These are phyloP conservation scores for Muscicapa comitata DNA, from an alignment of 2,797 vertebrate species.

Conservation along the genomic window DNA sequence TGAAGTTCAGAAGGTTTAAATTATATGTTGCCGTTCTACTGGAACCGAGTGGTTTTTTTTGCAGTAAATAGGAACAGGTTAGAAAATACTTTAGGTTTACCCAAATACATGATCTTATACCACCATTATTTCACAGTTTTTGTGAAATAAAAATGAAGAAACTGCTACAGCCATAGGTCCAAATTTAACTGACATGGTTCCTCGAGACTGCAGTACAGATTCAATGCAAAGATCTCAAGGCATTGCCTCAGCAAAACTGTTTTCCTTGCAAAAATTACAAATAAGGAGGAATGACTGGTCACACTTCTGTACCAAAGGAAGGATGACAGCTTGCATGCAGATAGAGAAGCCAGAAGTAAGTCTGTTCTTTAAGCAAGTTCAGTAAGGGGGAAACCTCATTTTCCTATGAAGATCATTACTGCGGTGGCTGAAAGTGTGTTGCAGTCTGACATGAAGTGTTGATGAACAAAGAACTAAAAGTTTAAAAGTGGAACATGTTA, in stretches of 20 bases:
- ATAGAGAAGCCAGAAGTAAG: not conserved
- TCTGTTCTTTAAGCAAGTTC: not conserved
- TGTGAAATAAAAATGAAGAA: not conserved
- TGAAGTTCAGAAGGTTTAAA: constrained; percentile 5
- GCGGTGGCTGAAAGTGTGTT: not conserved
- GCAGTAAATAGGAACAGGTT: not conserved
- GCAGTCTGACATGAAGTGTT: not conserved
- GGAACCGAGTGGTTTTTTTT: not conserved
- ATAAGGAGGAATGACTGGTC: not conserved
- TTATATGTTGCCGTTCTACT: not conserved
- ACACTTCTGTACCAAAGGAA: not conserved
- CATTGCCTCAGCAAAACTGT: not conserved
- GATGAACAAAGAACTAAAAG: constrained; percentile 44
- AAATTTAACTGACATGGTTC: not conserved
- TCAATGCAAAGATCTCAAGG: not conserved
- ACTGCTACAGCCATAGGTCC: not conserved
- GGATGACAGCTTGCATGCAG: not conserved
- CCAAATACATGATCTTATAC: not conserved
- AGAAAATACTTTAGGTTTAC: not conserved
- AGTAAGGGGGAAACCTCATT: not conserved
- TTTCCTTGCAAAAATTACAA: not conserved
- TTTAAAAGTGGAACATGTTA: constrained; percentile 53
- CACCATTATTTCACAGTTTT: not conserved
- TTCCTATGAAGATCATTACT: not conserved
- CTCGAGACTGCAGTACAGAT: not conserved